Conservation (phyloP, 2,888 invertebrate genomes). For the Noctua pronuba region DNA sequence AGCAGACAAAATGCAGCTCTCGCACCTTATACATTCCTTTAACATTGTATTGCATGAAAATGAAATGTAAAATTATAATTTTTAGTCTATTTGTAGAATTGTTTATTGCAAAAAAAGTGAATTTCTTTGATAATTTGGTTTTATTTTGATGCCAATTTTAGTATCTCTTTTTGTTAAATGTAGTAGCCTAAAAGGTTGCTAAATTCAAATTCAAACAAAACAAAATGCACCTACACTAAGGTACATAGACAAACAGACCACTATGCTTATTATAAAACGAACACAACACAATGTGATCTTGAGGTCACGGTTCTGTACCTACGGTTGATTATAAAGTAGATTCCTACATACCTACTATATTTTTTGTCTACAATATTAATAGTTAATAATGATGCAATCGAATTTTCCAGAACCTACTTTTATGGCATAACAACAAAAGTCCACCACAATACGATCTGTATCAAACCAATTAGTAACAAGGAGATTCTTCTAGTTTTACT, state of each 20-base stretch:
- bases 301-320: slow-evolving; percentile 1
- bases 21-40: neutral
- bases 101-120: neutral
- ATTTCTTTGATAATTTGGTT: neutral
- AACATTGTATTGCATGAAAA: too few relatives aligned
- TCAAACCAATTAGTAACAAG: neutral
- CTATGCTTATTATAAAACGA: neutral
- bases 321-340: neutral
- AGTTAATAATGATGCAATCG: neutral
- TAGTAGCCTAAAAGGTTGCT: too few relatives aligned
- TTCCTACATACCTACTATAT: neutral
- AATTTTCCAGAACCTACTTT: neutral
- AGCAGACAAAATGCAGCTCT: neutral
- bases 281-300: neutral
- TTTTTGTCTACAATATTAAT: slow-evolving; percentile 5
- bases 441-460: too few relatives aligned
- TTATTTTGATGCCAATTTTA: slow-evolving; percentile 10
- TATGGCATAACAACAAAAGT: too few relatives aligned
- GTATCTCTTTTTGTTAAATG: neutral
- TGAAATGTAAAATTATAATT: neutral
- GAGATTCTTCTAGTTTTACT: neutral
- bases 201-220: neutral
- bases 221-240: neutral
- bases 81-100: neutral
- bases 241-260: neutral